Percentiles rank a stretch among this genome's conserved stretches.
Evolutionary conservation across 1,140 invertebrate species (phyloP).

Genomic region (Drosophila insularis): DNA sequence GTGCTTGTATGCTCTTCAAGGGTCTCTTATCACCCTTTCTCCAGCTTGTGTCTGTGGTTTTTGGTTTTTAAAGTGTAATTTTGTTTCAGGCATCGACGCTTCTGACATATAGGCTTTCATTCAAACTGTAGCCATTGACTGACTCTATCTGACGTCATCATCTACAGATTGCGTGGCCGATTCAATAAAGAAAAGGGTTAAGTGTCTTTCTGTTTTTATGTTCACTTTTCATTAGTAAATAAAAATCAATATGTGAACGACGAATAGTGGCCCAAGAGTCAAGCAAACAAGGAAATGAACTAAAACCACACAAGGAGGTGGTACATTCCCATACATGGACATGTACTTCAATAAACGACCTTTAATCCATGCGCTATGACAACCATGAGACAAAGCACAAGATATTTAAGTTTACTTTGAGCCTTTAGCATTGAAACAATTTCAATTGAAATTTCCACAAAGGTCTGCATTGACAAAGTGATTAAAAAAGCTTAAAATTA

Average conservation of each 20-base stretch:
- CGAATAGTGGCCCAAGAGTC: constrained; percentile 11
- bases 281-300: constrained; percentile 19
- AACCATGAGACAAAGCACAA: no score
- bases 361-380: not conserved
- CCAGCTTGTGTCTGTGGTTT: constrained; percentile 33
- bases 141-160: constrained; percentile 73
- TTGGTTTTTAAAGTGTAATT: constrained; percentile 63
- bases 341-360: not conserved
- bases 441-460: no score
- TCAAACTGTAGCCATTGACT: constrained; percentile 30
- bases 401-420: no score
- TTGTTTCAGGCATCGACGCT: constrained; percentile 14
- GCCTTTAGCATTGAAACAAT: no score
- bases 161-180: constrained; percentile 72
- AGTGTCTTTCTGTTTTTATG: constrained; percentile 69
- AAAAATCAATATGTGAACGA: constrained; percentile 66
- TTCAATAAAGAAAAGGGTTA: constrained; percentile 75
- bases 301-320: not conserved
- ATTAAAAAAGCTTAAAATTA: no score
- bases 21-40: constrained; percentile 5
- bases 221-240: constrained; percentile 79
- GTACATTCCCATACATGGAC: not conserved
- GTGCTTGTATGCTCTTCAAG: constrained; percentile 24
- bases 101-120: constrained; percentile 34
- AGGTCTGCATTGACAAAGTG: no score